Evolutionary conservation across 2,888 invertebrate species (phyloP).

Genomic region (Pyrocoelia pectoralis): DNA sequence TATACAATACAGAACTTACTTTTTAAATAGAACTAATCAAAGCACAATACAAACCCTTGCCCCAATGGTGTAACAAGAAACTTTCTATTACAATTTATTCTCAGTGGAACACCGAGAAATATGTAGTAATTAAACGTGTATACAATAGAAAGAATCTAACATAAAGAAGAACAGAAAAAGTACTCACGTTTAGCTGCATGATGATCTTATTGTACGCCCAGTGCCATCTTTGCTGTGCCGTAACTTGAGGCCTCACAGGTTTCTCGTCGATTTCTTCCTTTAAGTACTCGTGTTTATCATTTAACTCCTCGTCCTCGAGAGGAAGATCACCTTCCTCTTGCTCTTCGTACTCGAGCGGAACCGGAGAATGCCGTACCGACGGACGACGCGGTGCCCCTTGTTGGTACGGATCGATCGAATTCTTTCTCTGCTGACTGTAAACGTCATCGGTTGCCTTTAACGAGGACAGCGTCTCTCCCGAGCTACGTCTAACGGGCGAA

Average conservation of each 20-base stretch:
- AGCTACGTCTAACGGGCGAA: conserved; percentile 62
- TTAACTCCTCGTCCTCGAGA: conserved; percentile 57
- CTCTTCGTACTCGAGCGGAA: conserved; percentile 43
- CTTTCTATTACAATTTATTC: too few relatives aligned
- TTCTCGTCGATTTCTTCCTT: conserved; percentile 67
- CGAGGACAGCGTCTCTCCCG: conserved; percentile 40
- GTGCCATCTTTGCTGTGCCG: conserved; percentile 91
- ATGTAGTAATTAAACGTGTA: too few relatives aligned
- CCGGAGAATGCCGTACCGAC: conserved; percentile 46
- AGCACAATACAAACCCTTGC: too few relatives aligned
- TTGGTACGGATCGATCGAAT: conserved; percentile 44
- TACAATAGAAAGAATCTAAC: too few relatives aligned
- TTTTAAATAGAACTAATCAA: too few relatives aligned
- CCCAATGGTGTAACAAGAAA: too few relatives aligned
- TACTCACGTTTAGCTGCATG: conserved; percentile 92
- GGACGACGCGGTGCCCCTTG: conserved; percentile 40
- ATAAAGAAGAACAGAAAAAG: too few relatives aligned
- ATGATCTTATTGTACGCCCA: conserved; percentile 97
- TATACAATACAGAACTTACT: too few relatives aligned
- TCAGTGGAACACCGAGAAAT: too few relatives aligned
- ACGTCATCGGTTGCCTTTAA: conserved; percentile 44
- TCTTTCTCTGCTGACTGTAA: conserved; percentile 44
- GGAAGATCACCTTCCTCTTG: conserved; percentile 36
- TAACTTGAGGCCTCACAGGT: conserved; percentile 72
- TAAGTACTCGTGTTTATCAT: conserved; percentile 44